phyloP scores from a whole-genome alignment of 2,797 vertebrate genomes.

The Fringilla coelebs region DNA sequence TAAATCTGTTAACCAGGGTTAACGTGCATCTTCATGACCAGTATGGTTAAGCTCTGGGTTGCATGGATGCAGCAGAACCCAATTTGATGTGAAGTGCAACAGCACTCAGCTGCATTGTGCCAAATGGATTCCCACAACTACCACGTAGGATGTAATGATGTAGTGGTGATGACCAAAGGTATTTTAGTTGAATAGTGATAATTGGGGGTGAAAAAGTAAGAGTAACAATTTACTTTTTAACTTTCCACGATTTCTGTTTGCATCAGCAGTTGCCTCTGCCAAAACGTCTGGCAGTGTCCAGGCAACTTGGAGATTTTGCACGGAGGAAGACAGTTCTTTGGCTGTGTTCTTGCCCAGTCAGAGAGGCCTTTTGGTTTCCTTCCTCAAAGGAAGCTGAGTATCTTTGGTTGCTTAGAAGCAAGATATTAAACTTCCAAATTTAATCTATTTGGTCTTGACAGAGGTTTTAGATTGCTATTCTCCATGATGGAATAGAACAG shows the following conservation, averaged over 20 bases:
- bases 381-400: not conserved
- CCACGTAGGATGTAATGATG: not conserved
- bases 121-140: not conserved
- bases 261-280: not conserved
- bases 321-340: not conserved
- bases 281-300: not conserved
- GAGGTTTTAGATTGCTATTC: not conserved
- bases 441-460: not conserved
- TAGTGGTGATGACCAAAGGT: not conserved
- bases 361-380: not conserved
- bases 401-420: not conserved
- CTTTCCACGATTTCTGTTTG: not conserved
- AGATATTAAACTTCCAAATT: not conserved
- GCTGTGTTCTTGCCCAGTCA: not conserved
- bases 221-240: not conserved
- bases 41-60: not conserved
- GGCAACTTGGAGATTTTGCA: not conserved
- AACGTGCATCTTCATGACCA: not conserved
- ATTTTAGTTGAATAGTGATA: not conserved
- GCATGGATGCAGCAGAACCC: not conserved
- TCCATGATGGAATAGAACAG: not conserved
- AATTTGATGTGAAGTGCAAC: not conserved
- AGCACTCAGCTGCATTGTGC: not conserved
- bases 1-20: not conserved
- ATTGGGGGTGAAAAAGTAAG: not conserved